These are phyloP conservation scores for Epinephelus lanceolatus DNA, from an alignment of 2,113 vertebrate genomes.

Conservation along the genomic window DNA sequence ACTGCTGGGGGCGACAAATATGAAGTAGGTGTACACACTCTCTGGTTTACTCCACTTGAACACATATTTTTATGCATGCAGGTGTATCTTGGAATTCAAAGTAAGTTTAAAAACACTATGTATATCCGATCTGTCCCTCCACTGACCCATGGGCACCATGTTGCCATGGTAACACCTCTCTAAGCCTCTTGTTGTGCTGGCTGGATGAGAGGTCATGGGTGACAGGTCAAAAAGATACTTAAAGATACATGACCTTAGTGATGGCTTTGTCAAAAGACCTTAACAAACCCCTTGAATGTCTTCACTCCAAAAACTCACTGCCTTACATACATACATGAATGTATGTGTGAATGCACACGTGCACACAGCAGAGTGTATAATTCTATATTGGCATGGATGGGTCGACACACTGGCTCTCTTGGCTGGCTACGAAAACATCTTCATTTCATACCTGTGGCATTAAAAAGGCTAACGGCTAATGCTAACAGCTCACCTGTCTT, in stretches of 20 bases:
- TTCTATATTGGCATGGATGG: background rate
- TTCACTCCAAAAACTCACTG: constrained; percentile 39
- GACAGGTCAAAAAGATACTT: constrained; percentile 74
- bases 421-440: constrained; percentile 1
- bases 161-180: constrained; percentile 74
- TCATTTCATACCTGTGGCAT: constrained; percentile 28
- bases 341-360: background rate
- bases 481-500: constrained; percentile 59
- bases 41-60: constrained; percentile 3
- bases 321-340: constrained; percentile 3
- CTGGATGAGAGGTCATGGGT: constrained; percentile 71
- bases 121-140: constrained; percentile 58
- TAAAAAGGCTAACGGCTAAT: constrained; percentile 31
- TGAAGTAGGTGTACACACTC: constrained; percentile 2
- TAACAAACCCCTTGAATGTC: constrained; percentile 50
- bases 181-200: constrained; percentile 72
- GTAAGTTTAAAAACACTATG: background rate
- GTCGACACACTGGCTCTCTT: background rate
- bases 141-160: constrained; percentile 66
- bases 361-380: background rate
- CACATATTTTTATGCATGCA: background rate
- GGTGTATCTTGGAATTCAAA: background rate
- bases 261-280: constrained; percentile 57
- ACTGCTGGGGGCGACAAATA: constrained; percentile 6
- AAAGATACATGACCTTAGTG: constrained; percentile 59